A percentile compares a stretch with the other conserved stretches of the same genome.
These are phyloP conservation scores for Cabera pusaria DNA, from an alignment of 2,888 invertebrate species.

Conservation along the genomic window DNA sequence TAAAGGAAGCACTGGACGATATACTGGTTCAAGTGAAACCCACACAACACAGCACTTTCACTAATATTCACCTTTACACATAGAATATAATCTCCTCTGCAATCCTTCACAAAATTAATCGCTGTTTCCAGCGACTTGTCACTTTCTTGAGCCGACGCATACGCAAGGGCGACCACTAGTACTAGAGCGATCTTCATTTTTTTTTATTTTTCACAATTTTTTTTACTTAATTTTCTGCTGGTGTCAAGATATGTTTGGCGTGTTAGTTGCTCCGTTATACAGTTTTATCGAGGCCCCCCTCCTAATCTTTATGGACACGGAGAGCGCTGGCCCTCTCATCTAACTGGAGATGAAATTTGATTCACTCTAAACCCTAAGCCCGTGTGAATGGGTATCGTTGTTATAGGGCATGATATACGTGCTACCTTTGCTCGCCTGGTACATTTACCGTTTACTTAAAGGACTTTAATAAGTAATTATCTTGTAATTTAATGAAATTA, in stretches of 20 bases:
- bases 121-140: constrained; percentile 85
- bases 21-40: no score
- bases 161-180: constrained; percentile 64
- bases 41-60: constrained; percentile 67
- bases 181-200: constrained; percentile 64
- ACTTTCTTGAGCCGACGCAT: constrained; percentile 67
- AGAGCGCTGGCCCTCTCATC: constrained; percentile 44
- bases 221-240: constrained; percentile 34
- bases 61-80: constrained; percentile 88
- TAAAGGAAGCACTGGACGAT: no score
- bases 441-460: no score
- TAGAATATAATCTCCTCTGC: constrained; percentile 86
- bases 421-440: no score
- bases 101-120: constrained; percentile 87
- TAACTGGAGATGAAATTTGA: constrained; percentile 63
- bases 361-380: constrained; percentile 47
- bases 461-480: no score
- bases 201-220: constrained; percentile 39
- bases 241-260: constrained; percentile 76
- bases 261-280: constrained; percentile 54
- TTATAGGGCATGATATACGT: no score
- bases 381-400: constrained; percentile 2
- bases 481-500: no score
- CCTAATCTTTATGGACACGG: constrained; percentile 33
- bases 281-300: constrained; percentile 78